phyloP scores from a whole-genome alignment of 1,140 invertebrate species.

The Diuraphis noxia region DNA sequence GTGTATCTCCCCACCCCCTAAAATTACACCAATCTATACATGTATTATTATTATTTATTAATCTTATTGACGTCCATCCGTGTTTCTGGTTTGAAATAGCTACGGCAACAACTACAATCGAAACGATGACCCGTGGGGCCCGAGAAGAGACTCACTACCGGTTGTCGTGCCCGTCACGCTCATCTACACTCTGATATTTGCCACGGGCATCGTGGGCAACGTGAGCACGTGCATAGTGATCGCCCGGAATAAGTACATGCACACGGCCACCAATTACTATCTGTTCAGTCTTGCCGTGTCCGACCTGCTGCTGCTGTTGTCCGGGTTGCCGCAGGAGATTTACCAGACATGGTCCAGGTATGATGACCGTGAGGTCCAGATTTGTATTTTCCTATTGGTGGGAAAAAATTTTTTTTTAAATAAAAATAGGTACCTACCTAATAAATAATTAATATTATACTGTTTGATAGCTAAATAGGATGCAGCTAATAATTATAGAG shows the following conservation, averaged over 20 bases:
- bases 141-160: slow-evolving; percentile 69
- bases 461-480: no score
- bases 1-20: no score
- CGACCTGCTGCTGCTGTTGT: slow-evolving; percentile 83
- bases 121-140: slow-evolving; percentile 55
- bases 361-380: neutral
- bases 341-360: slow-evolving; percentile 78
- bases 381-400: neutral
- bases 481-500: neutral
- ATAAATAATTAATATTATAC: no score
- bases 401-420: no score
- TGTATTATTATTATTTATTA: no score
- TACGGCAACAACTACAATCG: neutral
- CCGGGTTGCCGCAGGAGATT: slow-evolving; percentile 81
- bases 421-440: no score
- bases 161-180: slow-evolving; percentile 78
- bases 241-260: slow-evolving; percentile 86
- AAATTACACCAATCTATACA: no score
- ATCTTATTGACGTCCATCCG: neutral
- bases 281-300: slow-evolving; percentile 83
- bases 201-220: slow-evolving; percentile 87
- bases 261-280: slow-evolving; percentile 91
- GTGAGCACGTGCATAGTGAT: slow-evolving; percentile 92
- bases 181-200: slow-evolving; percentile 81
- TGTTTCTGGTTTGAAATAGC: neutral